Conservation (phyloP, 1,140 invertebrate species). For the Thaumatotibia leucotreta region DNA sequence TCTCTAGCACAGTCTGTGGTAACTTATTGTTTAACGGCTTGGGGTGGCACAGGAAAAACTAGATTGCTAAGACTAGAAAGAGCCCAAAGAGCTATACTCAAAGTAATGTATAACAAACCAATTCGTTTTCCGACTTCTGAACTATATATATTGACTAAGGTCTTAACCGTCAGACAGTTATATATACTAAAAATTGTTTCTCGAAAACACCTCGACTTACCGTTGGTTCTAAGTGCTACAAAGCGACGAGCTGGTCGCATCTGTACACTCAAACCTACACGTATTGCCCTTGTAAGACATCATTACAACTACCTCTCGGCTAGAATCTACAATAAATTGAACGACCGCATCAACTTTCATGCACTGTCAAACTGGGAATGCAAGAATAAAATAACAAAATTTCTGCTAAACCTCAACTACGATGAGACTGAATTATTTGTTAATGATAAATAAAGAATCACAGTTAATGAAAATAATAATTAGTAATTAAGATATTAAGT, state of each 20-base stretch:
- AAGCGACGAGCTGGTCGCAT: not conserved
- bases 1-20: not conserved
- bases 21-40: not conserved
- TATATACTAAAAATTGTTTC: not conserved
- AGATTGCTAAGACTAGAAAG: not conserved
- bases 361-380: not conserved
- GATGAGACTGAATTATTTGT: no score
- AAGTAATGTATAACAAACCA: not conserved
- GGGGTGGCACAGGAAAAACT: slow-evolving; percentile 14
- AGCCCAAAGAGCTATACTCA: not conserved
- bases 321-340: not conserved
- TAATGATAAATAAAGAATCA: no score
- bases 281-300: not conserved
- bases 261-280: not conserved
- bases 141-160: not conserved
- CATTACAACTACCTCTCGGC: not conserved
- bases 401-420: not conserved
- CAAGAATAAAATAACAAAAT: not conserved
- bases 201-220: not conserved
- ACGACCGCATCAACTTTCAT: not conserved
- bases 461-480: no score
- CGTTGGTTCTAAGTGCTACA: not conserved
- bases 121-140: not conserved
- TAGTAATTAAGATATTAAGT: no score
- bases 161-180: slow-evolving; percentile 4